Evolutionary conservation across 2,113 vertebrate genomes (phyloP), one percentile per base, ranked within the genome.

Genomic region (Odocoileus hemionus): DNA sequence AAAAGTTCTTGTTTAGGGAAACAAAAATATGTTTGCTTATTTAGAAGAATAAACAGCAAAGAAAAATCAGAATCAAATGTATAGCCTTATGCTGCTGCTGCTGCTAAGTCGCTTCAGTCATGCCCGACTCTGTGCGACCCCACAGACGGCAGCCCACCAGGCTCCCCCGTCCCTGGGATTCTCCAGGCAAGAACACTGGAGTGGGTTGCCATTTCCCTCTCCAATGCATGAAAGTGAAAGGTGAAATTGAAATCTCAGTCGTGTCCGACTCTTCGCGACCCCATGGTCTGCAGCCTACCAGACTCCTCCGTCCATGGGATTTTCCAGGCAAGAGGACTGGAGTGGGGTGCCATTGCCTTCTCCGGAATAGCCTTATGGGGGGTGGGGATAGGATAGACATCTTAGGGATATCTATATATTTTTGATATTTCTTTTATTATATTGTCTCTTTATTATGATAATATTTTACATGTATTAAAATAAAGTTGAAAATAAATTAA

Each of bases 11-110:
- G 13, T 55, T 84, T 76, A 83, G n/a, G 15, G 5, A 70, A 78
- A 33, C 39, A 30, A 58, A 78, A 86, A 25, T 78, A 39, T 16
- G 50, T 60, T 60, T 94, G 54, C 43, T 76, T 36, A 54, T 79
- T 45, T 80, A 28, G 36, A n/a, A 89, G 6, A 67, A 2, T 67
- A 67, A 82, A 36, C 36, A 70, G 52, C 17, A 88, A 67, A 82
- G 50, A 70, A 57, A 82, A 94, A 89, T 64, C 60, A 94, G 30
- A 67, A 47, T 11, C 23, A 83, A 89, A 28, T 47, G 3, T 50
- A 89, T 55, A 67, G 10, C 7, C 6, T 12, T 70, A 26, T 12
- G 47, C 47, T 50, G 47, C 47, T 14, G 12, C 47, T 50, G 12
- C 47, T 50, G 47, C 47, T 3, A 14, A 50, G 47, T 50, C 3